These are phyloP conservation scores for Gymnosoma rotundatum DNA, from an alignment of 2,888 invertebrate species.

Conservation along the genomic window DNA sequence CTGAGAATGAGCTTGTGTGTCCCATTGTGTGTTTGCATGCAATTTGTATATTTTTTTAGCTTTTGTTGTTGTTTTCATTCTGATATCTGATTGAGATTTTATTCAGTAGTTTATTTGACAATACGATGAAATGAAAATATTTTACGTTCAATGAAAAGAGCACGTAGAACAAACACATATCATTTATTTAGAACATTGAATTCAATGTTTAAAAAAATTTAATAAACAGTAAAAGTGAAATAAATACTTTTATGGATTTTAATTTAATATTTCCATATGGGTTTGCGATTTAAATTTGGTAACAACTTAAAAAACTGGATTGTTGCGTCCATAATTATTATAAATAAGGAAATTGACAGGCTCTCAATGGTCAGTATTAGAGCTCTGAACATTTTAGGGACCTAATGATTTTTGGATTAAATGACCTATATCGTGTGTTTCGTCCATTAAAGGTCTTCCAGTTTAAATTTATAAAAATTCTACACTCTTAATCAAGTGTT, in stretches of 20 bases:
- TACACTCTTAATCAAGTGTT: too few relatives aligned
- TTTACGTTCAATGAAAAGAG: slow-evolving; percentile 35
- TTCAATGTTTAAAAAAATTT: not conserved
- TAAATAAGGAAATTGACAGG: too few relatives aligned
- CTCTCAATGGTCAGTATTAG: too few relatives aligned
- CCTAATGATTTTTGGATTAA: too few relatives aligned
- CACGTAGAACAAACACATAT: slow-evolving; percentile 45
- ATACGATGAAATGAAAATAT: slow-evolving; percentile 12
- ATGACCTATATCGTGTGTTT: too few relatives aligned
- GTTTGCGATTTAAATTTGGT: too few relatives aligned
- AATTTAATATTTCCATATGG: not conserved
- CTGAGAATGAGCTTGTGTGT: slow-evolving; percentile 10
- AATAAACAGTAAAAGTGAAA: not conserved
- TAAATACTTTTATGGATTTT: not conserved
- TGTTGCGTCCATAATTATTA: too few relatives aligned
- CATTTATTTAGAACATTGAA: slow-evolving; percentile 5
- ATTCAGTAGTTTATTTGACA: slow-evolving; percentile 40
- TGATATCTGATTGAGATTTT: slow-evolving; percentile 35
- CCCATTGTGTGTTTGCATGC: not conserved
- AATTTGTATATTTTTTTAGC: slow-evolving; percentile 12
- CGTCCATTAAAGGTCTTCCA: too few relatives aligned
- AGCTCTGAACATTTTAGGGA: too few relatives aligned
- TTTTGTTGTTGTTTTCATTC: slow-evolving; percentile 1
- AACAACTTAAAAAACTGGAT: too few relatives aligned
- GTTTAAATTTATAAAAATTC: too few relatives aligned